Base-by-base conservation (phyloP, 2,888 invertebrate species). In the Hypena proboscidalis region DNA sequence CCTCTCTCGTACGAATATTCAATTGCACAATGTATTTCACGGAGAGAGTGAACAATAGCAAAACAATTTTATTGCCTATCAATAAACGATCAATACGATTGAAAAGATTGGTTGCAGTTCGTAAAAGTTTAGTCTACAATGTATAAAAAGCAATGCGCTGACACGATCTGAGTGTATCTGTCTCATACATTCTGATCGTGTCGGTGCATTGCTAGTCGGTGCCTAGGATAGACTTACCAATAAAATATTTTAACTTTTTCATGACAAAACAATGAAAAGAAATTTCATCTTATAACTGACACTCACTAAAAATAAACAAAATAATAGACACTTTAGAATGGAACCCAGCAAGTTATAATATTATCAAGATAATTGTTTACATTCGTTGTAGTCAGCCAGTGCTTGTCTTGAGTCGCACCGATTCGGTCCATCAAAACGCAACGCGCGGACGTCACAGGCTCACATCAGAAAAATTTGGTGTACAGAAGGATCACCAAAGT, bases 371-470 rank as follows among this genome's bases (percentile, higher is more conserved):
- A n/a, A 17, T 22, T 23, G 11, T 34, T 31, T 13, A 25, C 17
- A 54, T 59, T 60, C 38, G 57, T 42, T 58, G 54, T 59, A 33
- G 55, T 41, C 43, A 66, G 43, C n/a, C 40, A 58, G 64, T 27
- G 65, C 49, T 3, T n/a, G n/a, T n/a, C n/a, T 64, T 53, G 57
- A 62, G 31, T 58, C 56, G 45, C 60, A 58, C 56, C 74, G 72
- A 73, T 77, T 67, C 71, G 70, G 70, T 73, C 76, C 65, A 74
- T 80, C 80, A 81, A 78, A 74, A 71, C 69, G 64, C 39, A 52
- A 63, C 55, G 66, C 63, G 71, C 74, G 67, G 76, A 74, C 73
- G 69, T 81, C 69, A 67, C n/a, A n/a, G n/a, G n/a, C n/a, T n/a
- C n/a, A n/a, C n/a, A n/a, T n/a, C n/a, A n/a, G n/a, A n/a, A n/a